Percentiles rank a stretch among this genome's conserved stretches.
These are phyloP conservation scores for Ailuropoda melanoleuca DNA, from an alignment of 2,113 vertebrate genomes.

Conservation along the genomic window DNA sequence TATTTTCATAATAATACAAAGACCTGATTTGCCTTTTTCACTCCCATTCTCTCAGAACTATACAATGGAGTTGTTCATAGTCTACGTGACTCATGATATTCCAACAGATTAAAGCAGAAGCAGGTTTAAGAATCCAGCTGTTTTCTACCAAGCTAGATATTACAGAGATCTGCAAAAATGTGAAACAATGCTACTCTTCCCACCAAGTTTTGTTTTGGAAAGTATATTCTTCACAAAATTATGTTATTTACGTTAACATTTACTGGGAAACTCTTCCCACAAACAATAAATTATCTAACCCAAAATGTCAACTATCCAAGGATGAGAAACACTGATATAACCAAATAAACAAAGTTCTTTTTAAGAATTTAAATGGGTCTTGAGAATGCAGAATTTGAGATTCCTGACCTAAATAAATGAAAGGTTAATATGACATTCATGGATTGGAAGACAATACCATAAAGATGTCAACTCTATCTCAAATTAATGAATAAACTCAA, in stretches of 20 bases:
- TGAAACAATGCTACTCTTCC: background rate
- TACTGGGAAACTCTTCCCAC: background rate
- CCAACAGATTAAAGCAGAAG: background rate
- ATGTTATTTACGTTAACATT: background rate
- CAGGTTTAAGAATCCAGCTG: background rate
- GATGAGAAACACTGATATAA: background rate
- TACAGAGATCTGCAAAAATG: background rate
- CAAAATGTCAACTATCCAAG: background rate
- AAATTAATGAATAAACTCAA: background rate
- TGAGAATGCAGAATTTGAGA: background rate
- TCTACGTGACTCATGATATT: background rate
- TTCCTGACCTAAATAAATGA: background rate
- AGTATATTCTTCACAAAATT: background rate
- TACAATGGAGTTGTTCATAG: background rate
- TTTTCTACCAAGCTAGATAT: background rate
- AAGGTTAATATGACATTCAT: background rate
- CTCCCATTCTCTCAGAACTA: background rate
- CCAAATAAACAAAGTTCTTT: background rate
- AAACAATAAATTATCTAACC: background rate
- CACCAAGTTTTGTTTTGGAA: constrained; percentile 1
- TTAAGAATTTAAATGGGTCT: background rate
- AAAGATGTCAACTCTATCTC: background rate
- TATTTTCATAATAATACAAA: constrained; percentile 6
- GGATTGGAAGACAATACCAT: background rate
- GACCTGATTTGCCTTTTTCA: background rate